Percentiles rank a stretch among this genome's conserved stretches.
Conservation (phyloP, 2,113 vertebrate species). For the Gavia stellata region DNA sequence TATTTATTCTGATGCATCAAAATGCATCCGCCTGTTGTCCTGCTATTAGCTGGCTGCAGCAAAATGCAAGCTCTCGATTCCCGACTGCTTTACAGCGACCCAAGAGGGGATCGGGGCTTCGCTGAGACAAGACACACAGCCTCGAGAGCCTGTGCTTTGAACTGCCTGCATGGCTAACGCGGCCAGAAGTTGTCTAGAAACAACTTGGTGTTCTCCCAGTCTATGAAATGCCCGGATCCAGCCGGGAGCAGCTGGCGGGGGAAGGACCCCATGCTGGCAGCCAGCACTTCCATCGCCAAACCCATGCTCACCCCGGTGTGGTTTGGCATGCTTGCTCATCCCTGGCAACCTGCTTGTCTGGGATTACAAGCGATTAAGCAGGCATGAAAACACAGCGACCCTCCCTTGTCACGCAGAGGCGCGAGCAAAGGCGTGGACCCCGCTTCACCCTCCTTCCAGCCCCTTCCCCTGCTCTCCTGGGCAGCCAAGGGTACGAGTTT, state of each 20-base stretch:
- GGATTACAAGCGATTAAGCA: background rate
- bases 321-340: rapidly evolving
- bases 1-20: background rate
- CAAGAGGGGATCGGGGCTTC: background rate
- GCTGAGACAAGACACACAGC: background rate
- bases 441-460: background rate
- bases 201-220: background rate
- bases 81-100: rapidly evolving
- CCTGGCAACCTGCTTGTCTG: background rate
- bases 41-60: background rate
- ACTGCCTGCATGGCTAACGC: rapidly evolving
- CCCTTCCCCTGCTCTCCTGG: background rate
- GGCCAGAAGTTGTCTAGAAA: background rate
- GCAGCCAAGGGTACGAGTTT: background rate
- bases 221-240: background rate
- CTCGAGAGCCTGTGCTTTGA: background rate
- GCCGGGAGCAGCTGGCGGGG: background rate
- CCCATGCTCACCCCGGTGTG: background rate
- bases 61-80: rapidly evolving
- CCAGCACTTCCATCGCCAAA: background rate
- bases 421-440: background rate
- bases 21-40: background rate
- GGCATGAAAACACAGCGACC: background rate
- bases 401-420: background rate
- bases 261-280: background rate